Base-by-base conservation (phyloP, 2,113 vertebrate genomes). In the Excalfactoria chinensis region DNA sequence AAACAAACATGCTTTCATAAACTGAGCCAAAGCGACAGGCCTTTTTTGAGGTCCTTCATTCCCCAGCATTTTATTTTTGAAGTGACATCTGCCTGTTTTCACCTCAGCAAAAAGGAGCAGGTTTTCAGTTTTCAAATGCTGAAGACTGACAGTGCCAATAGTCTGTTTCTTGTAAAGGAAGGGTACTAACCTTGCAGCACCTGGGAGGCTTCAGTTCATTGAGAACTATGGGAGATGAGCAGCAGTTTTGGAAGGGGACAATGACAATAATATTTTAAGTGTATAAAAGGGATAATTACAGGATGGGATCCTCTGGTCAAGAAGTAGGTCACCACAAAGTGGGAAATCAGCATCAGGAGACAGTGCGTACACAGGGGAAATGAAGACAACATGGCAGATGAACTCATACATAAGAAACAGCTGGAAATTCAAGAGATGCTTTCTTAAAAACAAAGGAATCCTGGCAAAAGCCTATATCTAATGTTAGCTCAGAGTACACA, bases 1-100 rank as follows among this genome's bases (percentile, higher is more conserved):
- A 95, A 95, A 90, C 58, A 90, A 94, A 85, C 18, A 73, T 5
- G 23, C 62, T 91, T 96, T 67, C 64, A 63, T 30, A 87, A 94
- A 88, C 73, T 70, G 58, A 85, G 51, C 26, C 59, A 19, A 88
- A 86, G 44, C 28, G 55, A 92, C 1, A 7, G 80, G 67, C 19
- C 37, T 76, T 92, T 88, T 90, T 62, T 6, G 1, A 11, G 63
- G 93, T 74, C 67, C 63, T 84, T 86, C 80, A 21, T 69, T 83
- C 51, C 44, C 34, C 32, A 35, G 28, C 71, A 70, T 74, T 37
- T 51, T 35, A 85, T 87, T 82, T 84, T 81, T 70, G 15, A 76
- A 79, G 67, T 66, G 40, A 13, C 43, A 76, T 20, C 64, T 72
- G 60, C n/a, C 87, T 88, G 80, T 69, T 89, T 89, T 46, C 71